Evolutionary conservation across 2,797 vertebrate genomes (phyloP).

Genomic region (Serranus cabrilla): DNA sequence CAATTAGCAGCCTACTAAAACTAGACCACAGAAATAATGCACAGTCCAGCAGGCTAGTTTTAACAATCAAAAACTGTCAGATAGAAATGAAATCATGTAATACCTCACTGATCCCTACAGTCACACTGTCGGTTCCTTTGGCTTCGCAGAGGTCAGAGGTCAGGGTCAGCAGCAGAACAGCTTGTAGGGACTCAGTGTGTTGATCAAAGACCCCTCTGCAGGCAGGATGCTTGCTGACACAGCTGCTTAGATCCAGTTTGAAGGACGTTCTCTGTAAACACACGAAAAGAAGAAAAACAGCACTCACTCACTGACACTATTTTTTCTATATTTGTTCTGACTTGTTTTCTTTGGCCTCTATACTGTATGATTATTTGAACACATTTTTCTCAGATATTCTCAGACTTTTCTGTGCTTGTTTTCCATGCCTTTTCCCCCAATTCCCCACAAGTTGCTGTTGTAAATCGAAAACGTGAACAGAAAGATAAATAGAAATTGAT

Average conservation of each 20-base stretch:
- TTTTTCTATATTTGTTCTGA: constrained; percentile 34
- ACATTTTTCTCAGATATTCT: neutral
- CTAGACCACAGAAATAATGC: neutral
- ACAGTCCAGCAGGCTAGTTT: neutral
- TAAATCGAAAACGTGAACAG: no score
- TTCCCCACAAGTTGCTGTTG: no score
- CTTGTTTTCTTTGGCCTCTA: constrained; percentile 1
- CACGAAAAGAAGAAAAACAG: constrained; percentile 36
- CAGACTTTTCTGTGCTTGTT: neutral
- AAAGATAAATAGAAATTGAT: no score
- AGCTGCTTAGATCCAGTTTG: constrained; percentile 69
- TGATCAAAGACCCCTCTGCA: constrained; percentile 76
- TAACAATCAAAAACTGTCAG: neutral
- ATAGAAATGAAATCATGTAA: constrained; percentile 11
- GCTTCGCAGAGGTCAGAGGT: constrained; percentile 63
- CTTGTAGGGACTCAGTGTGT: constrained; percentile 61
- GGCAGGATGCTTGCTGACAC: constrained; percentile 76
- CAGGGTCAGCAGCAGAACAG: constrained; percentile 70
- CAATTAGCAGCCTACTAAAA: neutral
- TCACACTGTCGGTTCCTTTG: constrained; percentile 42
- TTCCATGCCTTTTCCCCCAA: no score
- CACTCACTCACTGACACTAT: constrained; percentile 21
- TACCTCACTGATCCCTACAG: constrained; percentile 49
- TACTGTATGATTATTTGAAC: neutral
- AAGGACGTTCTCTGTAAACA: constrained; percentile 69